Evolutionary conservation across 2,113 vertebrate species (phyloP).

Genomic region (Empidonax traillii): DNA sequence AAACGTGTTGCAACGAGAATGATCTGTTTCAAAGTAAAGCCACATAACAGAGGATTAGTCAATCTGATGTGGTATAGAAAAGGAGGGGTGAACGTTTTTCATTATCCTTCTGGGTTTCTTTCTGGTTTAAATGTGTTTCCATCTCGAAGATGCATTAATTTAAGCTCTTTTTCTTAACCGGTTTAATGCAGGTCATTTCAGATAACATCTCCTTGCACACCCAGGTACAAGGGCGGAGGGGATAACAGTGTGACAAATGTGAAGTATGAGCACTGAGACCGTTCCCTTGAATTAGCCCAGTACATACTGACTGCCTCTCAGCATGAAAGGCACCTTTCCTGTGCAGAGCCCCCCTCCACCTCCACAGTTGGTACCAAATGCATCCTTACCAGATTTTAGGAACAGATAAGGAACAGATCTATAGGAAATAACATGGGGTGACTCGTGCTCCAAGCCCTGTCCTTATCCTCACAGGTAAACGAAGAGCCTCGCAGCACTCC

Average conservation of each 20-base stretch:
- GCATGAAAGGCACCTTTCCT: not conserved
- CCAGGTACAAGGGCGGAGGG: not conserved
- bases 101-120: conserved; percentile 30
- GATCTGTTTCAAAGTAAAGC: conserved; percentile 68
- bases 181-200: not conserved
- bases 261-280: not conserved
- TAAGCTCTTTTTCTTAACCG: not conserved
- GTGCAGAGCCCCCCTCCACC: not conserved
- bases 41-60: conserved; percentile 48
- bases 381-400: not conserved
- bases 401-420: not conserved
- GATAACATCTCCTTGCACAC: not conserved
- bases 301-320: not conserved
- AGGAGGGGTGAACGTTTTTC: conserved; percentile 15
- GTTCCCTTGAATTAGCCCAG: not conserved
- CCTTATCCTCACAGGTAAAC: not conserved
- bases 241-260: not conserved
- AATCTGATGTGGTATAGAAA: conserved; percentile 38
- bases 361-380: not conserved
- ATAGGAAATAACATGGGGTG: not conserved
- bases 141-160: not conserved
- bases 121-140: not conserved
- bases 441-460: not conserved
- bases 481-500: not conserved
- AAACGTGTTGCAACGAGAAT: conserved; percentile 53